Evolutionary conservation across 2,888 invertebrate genomes (phyloP), one percentile per base, ranked within the genome.

Genomic region (Tribolium freemani): DNA sequence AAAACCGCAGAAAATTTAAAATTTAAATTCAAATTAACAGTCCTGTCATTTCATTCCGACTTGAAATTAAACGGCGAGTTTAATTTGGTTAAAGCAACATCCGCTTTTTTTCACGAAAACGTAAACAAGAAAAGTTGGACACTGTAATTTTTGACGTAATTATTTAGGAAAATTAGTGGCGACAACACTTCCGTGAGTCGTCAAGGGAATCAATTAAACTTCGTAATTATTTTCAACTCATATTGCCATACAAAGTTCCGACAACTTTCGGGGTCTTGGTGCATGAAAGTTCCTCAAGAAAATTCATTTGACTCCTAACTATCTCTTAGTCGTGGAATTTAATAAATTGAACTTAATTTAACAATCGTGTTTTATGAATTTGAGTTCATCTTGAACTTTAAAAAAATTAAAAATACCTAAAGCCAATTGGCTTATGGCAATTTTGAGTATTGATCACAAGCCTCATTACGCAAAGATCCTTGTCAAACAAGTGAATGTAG

Each of bases 201-300:
- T 26, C 60, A 26, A 46, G 48, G 48, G 60, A 60, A 60, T 60
- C 60, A 60, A 60, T 60, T 60, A 60, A 60, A 60, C 21, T 60
- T 60, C 48, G 46, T 60, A 60, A 60, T 60, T 60, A 51, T 51
- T 51, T 45, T 10, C 10, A 48, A 48, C 13, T 58, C 58, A 58
- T 45, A 44, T 45, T 58, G 58, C 56, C 38, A 26, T 56, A 30
- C 56, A 13, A 56, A 56, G 56, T 31, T 56, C 56, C 31, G 11
- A 13, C 31, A 30, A 56, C 38, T 56, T 56, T 56, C 56, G 10
- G 38, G 31, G 30, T 31, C 31, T 31, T 56, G 58, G 10, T 58
- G 58, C 58, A 58, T 58, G 58, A 58, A 58, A 56, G 20, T 58
- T 58, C 38, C 45, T 58, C 45, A 58, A 30, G 13, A 8, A 56